Conservation (phyloP, 2,888 invertebrate species). For the Meandrusa payeni region DNA sequence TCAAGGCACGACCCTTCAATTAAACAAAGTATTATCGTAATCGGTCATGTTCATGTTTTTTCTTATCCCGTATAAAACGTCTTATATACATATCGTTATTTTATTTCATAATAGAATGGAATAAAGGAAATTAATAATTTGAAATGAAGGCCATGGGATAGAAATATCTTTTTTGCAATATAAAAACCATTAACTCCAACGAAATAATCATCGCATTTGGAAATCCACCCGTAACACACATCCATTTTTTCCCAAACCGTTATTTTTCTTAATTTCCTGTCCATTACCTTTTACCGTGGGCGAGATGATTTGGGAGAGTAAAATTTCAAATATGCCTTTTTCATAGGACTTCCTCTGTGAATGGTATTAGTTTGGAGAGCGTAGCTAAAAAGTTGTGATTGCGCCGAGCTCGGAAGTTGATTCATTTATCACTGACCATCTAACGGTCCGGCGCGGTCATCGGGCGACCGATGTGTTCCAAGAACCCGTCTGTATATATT, state of each 20-base stretch:
- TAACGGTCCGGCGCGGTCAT: conserved; percentile 25
- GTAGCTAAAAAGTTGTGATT: conserved; percentile 20
- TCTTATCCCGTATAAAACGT: too few species aligned
- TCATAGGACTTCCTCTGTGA: conserved; percentile 11
- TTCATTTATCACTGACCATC: conserved; percentile 22
- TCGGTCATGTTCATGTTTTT: too few species aligned
- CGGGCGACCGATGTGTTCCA: conserved; percentile 35
- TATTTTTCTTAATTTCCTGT: conserved; percentile 17
- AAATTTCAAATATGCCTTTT: conserved; percentile 15
- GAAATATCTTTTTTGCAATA: too few species aligned
- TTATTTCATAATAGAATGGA: too few species aligned
- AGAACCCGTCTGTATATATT: conserved; percentile 39
- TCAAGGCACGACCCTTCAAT: too few species aligned
- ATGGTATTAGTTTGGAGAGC: conserved; percentile 11
- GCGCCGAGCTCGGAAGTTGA: conserved; percentile 6
- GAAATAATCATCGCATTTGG: neutral
- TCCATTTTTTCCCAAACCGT: neutral
- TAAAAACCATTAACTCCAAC: too few species aligned
- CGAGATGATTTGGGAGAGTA: neutral
- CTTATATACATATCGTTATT: too few species aligned
- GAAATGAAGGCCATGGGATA: too few species aligned
- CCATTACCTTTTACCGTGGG: neutral
- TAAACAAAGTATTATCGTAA: too few species aligned
- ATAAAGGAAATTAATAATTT: too few species aligned
- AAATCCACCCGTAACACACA: neutral